phyloP scores from a whole-genome alignment of 2,888 invertebrate species.

The Dryocosmus kuriphilus region DNA sequence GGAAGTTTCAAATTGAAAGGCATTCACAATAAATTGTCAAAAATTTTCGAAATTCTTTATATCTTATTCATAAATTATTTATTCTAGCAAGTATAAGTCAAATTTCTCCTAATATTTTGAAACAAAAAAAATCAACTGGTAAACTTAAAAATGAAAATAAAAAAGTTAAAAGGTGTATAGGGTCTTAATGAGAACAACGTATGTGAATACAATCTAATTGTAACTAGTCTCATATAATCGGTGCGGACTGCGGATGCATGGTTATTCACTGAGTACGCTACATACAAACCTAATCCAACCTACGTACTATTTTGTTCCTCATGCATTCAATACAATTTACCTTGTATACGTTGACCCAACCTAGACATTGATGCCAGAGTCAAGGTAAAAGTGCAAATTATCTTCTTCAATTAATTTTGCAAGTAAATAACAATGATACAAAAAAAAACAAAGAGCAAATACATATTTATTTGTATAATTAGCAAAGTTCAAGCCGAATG shows the following conservation, averaged over 20 bases:
- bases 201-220: background rate
- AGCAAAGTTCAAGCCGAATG: background rate
- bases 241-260: constrained; percentile 32
- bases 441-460: background rate
- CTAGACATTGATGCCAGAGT: constrained; percentile 31
- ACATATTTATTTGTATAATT: background rate
- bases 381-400: constrained; percentile 30
- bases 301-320: constrained; percentile 9
- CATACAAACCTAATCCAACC: constrained; percentile 11
- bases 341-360: constrained; percentile 31
- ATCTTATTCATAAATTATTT: too few species aligned
- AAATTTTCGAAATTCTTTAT: too few species aligned
- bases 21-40: too few species aligned
- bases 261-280: constrained; percentile 5
- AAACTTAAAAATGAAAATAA: background rate
- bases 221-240: background rate
- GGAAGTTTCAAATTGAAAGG: too few species aligned
- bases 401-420: background rate
- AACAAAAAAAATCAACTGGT: too few species aligned
- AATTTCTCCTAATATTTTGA: background rate
- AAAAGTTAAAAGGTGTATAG: background rate
- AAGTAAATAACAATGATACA: background rate
- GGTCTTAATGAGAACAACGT: background rate
- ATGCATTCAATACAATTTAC: constrained; percentile 21
- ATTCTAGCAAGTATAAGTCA: too few species aligned